phyloP scores from a whole-genome alignment of 2,888 invertebrate genomes.

The Tholera decimalis region DNA sequence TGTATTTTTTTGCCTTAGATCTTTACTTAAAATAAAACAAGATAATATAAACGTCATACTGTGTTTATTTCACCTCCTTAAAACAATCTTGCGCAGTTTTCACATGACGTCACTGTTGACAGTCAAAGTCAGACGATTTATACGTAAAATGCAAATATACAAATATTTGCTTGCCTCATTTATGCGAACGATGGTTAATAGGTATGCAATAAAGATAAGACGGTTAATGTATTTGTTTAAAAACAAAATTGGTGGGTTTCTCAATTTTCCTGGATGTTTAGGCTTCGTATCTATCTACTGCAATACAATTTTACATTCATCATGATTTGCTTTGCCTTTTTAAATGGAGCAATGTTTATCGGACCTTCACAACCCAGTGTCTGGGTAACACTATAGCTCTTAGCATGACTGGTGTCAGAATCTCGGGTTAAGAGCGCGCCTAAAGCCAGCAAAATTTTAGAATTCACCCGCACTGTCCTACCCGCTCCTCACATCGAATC shows the following conservation, averaged over 20 bases:
- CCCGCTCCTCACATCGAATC: too few species aligned
- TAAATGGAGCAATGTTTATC: too few species aligned
- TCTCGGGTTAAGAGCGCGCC: too few species aligned
- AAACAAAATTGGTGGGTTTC: not conserved
- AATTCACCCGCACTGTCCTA: too few species aligned
- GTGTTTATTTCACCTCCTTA: slow-evolving; percentile 7
- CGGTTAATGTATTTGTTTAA: slow-evolving; percentile 10
- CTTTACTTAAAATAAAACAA: not conserved
- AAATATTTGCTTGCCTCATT: slow-evolving; percentile 22
- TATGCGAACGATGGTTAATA: slow-evolving; percentile 16
- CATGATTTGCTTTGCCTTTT: too few species aligned
- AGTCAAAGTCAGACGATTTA: slow-evolving; percentile 4
- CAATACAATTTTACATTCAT: too few species aligned
- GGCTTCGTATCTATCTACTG: too few species aligned
- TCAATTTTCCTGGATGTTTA: not conserved
- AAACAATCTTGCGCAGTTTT: slow-evolving; percentile 22
- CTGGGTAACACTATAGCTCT: too few species aligned
- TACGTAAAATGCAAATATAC: slow-evolving; percentile 31
- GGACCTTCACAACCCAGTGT: too few species aligned
- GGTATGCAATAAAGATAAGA: slow-evolving; percentile 11
- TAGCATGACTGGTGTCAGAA: too few species aligned
- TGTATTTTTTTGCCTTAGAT: slow-evolving; percentile 12
- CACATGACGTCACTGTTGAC: slow-evolving; percentile 40
- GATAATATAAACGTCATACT: not conserved
- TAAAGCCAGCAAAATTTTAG: too few species aligned